Percentiles rank a stretch among this genome's conserved stretches.
Evolutionary conservation across 2,113 vertebrate genomes (phyloP).

Genomic region (Acrocephalus arundinaceus): DNA sequence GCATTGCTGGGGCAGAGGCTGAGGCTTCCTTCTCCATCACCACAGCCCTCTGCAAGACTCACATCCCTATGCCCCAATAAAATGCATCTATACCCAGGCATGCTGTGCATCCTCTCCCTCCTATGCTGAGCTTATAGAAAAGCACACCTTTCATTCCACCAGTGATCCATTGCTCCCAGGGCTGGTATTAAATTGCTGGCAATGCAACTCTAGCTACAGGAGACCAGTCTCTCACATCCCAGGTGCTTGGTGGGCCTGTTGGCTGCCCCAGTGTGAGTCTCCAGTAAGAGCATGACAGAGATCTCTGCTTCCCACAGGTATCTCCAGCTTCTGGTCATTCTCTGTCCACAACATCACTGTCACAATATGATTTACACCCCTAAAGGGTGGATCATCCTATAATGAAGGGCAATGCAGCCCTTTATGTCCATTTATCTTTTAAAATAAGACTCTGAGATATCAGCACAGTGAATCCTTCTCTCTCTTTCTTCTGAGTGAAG

Average conservation of each 20-base stretch:
- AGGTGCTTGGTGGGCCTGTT: not conserved
- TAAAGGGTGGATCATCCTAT: not conserved
- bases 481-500: not conserved
- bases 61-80: not conserved
- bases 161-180: not conserved
- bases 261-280: not conserved
- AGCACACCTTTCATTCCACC: accelerated
- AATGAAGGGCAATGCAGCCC: not conserved
- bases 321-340: not conserved
- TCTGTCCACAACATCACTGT: not conserved
- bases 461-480: not conserved
- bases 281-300: not conserved
- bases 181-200: not conserved
- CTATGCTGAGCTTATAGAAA: not conserved
- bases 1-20: not conserved
- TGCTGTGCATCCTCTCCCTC: not conserved
- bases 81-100: not conserved
- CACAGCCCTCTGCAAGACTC: not conserved
- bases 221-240: not conserved
- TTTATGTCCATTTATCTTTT: not conserved
- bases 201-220: not conserved
- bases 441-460: not conserved
- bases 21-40: not conserved
- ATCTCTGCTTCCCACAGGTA: not conserved
- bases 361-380: not conserved